phyloP scores from a whole-genome alignment of 30 jellyfish, hydroid and myxozoan species.

The Chrysaora quinquecirrha region DNA sequence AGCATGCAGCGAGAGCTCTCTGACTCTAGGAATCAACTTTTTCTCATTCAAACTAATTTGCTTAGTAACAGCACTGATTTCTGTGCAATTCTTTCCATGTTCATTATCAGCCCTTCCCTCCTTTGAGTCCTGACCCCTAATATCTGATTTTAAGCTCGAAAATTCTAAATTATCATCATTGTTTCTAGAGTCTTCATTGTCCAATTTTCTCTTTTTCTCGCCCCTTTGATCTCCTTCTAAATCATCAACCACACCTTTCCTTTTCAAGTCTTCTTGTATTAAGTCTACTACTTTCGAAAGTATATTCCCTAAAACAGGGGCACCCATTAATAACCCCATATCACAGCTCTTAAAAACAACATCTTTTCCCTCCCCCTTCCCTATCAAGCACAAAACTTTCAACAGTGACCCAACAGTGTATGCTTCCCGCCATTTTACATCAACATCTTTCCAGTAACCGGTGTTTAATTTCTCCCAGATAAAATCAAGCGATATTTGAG shows the following conservation, averaged over 20 bases:
- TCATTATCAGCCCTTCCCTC: not conserved
- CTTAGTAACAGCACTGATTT: not conserved
- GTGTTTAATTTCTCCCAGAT: constrained; percentile 92
- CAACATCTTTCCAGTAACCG: constrained; percentile 94
- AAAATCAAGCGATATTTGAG: constrained; percentile 63
- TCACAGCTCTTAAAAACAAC: constrained; percentile 72
- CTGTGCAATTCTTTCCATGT: not conserved
- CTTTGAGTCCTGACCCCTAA: not conserved
- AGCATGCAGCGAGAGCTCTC: constrained; percentile 55
- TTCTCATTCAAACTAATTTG: not conserved
- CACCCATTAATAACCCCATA: constrained; percentile 94
- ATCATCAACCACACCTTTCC: no score
- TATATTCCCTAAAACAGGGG: constrained; percentile 81
- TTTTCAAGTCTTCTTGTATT: constrained; percentile 23
- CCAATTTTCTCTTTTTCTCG: no score
- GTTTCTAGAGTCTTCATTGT: no score
- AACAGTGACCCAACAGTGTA: constrained; percentile 72
- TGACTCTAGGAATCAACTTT: constrained; percentile 28
- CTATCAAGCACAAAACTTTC: constrained; percentile 48
- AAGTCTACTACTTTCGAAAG: constrained; percentile 43
- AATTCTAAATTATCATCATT: not conserved
- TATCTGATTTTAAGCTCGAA: not conserved
- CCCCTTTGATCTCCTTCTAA: no score
- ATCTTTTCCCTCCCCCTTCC: not conserved
- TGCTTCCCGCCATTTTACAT: constrained; percentile 76